A percentile compares a stretch with the other conserved stretches of the same genome.
phyloP scores from a whole-genome alignment of 2,797 vertebrate species.

The Hippocampus kuda region DNA sequence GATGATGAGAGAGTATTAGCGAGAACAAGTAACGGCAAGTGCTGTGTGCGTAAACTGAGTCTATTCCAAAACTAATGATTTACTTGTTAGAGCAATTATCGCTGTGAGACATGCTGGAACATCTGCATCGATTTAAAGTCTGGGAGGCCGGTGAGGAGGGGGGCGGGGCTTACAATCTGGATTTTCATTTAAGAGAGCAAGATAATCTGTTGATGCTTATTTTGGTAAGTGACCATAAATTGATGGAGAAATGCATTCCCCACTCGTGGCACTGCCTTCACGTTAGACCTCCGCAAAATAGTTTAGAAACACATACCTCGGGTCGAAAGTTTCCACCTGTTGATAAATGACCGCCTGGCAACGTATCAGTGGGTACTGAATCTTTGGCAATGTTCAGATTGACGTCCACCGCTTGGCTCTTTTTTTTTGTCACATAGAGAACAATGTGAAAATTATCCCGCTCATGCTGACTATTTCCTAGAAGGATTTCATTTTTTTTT shows the following conservation, averaged over 20 bases:
- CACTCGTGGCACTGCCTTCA: background rate
- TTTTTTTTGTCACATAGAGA: too few relatives aligned
- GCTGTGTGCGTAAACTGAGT: slow-evolving; percentile 62
- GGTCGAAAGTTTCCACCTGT: too few relatives aligned
- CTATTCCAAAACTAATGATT: slow-evolving; percentile 69
- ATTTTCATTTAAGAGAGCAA: slow-evolving; percentile 47
- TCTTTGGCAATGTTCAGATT: too few relatives aligned
- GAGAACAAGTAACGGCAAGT: slow-evolving; percentile 50
- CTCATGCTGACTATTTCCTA: too few relatives aligned
- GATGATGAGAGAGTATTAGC: slow-evolving; percentile 51
- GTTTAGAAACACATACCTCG: too few relatives aligned
- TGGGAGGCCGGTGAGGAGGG: slow-evolving; percentile 49
- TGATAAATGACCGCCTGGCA: too few relatives aligned
- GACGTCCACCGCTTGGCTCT: too few relatives aligned
- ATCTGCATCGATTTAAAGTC: slow-evolving; percentile 69
- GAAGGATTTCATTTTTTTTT: too few relatives aligned
- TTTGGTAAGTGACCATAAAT: slow-evolving; percentile 72
- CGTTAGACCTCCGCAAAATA: too few relatives aligned
- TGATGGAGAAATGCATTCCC: slow-evolving; percentile 53
- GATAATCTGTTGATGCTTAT: slow-evolving; percentile 70
- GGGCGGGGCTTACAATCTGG: slow-evolving; percentile 65
- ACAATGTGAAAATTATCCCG: too few relatives aligned
- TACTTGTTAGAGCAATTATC: slow-evolving; percentile 70
- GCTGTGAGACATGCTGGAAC: slow-evolving; percentile 63
- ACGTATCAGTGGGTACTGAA: too few relatives aligned